These are phyloP conservation scores for Phalacrocorax aristotelis DNA, from an alignment of 2,113 vertebrate genomes.

Conservation along the genomic window DNA sequence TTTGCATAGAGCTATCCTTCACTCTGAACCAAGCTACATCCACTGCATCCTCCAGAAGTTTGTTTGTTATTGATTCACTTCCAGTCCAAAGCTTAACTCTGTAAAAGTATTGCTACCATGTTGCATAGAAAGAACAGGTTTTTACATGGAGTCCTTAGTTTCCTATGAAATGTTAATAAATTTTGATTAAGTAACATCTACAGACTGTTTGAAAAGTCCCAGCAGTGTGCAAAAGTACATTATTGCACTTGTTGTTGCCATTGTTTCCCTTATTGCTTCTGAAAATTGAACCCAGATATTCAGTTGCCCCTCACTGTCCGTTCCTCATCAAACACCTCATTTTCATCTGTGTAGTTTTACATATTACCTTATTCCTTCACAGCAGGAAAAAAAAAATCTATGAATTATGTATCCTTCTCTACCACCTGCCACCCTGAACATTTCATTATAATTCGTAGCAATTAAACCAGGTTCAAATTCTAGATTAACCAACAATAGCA, in stretches of 20 bases:
- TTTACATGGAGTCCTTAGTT: background rate
- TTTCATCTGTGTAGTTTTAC: background rate
- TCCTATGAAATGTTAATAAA: background rate
- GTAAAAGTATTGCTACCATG: background rate
- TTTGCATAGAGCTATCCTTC: background rate
- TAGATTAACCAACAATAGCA: background rate
- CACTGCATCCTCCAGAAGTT: background rate
- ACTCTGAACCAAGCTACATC: background rate
- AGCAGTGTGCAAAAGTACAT: background rate
- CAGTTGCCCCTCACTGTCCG: background rate
- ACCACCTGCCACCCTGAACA: background rate
- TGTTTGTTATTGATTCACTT: background rate
- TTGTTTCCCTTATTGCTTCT: background rate
- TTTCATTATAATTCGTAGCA: background rate
- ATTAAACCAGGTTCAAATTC: background rate
- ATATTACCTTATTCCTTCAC: background rate
- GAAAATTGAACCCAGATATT: background rate
- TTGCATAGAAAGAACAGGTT: rapidly evolving
- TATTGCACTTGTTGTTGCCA: background rate
- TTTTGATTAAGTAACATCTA: background rate
- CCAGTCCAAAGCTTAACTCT: background rate
- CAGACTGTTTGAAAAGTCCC: background rate
- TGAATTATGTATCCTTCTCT: background rate
- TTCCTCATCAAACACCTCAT: background rate
- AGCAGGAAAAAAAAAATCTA: background rate